These are phyloP conservation scores for Gymnobelideus leadbeateri DNA, from an alignment of 2,113 vertebrate genomes.

Conservation along the genomic window DNA sequence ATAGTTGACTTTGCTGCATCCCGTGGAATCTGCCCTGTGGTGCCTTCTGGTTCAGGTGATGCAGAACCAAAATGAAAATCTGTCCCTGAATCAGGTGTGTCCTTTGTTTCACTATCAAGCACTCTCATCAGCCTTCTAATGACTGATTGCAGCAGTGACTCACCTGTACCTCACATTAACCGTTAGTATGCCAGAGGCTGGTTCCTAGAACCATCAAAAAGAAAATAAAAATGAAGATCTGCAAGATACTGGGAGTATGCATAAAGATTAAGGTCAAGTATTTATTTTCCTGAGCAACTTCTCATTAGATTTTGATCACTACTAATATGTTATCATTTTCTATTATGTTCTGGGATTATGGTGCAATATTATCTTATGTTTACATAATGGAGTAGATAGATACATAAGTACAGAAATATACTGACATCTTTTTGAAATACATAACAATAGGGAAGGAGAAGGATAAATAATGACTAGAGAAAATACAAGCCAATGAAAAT, in stretches of 20 bases:
- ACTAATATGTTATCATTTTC: neutral
- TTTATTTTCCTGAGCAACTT: neutral
- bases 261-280: neutral
- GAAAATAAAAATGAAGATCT: neutral
- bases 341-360: neutral
- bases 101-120: neutral
- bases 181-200: neutral
- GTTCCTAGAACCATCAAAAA: neutral
- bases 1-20: neutral
- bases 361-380: neutral
- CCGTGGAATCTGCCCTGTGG: neutral
- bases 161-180: neutral
- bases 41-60: constrained; percentile 3
- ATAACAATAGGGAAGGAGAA: neutral
- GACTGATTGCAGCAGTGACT: neutral
- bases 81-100: neutral
- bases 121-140: neutral
- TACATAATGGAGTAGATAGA: neutral
- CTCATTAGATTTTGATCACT: neutral
- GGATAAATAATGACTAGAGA: neutral
- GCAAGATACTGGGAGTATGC: neutral
- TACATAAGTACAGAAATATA: too few relatives aligned
- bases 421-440: neutral
- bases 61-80: constrained; percentile 7
- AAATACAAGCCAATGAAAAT: neutral